A percentile compares a stretch with the other conserved stretches of the same genome.
Conservation (phyloP, 2,113 vertebrate species). For the Actenoides lindsayi region DNA sequence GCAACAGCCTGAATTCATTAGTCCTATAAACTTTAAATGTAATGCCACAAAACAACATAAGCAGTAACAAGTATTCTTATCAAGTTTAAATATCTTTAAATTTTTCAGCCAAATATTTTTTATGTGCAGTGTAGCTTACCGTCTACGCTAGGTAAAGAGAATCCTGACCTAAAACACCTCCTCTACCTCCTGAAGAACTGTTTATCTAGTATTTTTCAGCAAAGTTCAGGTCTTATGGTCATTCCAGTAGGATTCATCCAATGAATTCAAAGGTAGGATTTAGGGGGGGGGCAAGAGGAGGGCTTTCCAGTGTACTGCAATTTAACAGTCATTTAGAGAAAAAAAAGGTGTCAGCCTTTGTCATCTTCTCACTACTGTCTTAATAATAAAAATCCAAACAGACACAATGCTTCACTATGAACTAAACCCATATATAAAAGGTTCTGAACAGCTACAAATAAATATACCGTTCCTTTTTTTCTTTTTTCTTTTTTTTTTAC, state of each 20-base stretch:
- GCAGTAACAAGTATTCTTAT: not conserved
- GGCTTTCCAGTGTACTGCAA: not conserved
- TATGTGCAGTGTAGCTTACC: not conserved
- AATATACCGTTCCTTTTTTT: not conserved
- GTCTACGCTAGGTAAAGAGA: not conserved
- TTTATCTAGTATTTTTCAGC: not conserved
- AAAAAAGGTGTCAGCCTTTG: not conserved
- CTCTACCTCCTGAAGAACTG: not conserved
- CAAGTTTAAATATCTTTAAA: not conserved
- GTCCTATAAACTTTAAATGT: not conserved
- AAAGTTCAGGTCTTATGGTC: not conserved
- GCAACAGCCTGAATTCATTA: not conserved
- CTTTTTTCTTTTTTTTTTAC: not conserved
- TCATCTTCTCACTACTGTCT: not conserved
- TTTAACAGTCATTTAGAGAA: not conserved
- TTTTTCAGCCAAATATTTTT: not conserved
- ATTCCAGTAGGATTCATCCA: not conserved
- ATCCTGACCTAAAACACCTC: not conserved
- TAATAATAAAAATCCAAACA: not conserved
- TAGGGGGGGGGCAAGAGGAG: not conserved
- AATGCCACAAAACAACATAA: not conserved
- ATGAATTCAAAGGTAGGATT: not conserved
- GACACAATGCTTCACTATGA: not conserved
- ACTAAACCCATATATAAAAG: not conserved
- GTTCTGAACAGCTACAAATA: not conserved